Base-by-base conservation (phyloP, 2,113 vertebrate genomes). In the Istiophorus platypterus region DNA sequence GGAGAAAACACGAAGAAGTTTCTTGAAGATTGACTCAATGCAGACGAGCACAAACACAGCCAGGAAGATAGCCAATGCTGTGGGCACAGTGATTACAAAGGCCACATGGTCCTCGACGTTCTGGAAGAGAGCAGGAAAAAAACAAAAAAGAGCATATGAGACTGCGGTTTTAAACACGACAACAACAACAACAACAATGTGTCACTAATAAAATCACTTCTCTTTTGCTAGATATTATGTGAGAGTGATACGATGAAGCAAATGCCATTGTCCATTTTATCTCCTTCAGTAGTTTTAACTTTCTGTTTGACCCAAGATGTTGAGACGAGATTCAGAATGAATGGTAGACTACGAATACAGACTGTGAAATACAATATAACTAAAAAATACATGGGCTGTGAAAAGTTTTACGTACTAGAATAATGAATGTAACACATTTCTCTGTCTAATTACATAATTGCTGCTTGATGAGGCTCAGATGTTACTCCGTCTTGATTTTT, bases 11-110 rank as follows among this genome's bases (percentile, higher is more conserved):
- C 96, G 96, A 1, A 99, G 97, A 59, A 99, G 96, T 94, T 97
- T 99, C 95, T 97, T 98, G 90, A 99, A 99, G 76, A 99, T 92
- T 2, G 98, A 96, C 92, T 99, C 98, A 12, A 99, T 92, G 93
- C 98, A 99, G 88, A 97, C 98, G 5, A 99, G 97, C 75, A 99
- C 95, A 93, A 99, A 99, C 86, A 99, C 97, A 11, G 97, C 96
- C 20, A 99, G 96, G 96, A 99, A 99, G 85, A 99, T 98, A 4
- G 97, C 98, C 94, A 99, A 93, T 9, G 97, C 97, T 0, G 98
- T 99, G 73, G 98, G 97, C 72, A 99, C 97, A 2, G 98, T 99
- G 92, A 99, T 97, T 87, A 99, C 95, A 93, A 99, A 99, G 3
- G 97, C 97, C 91, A 98, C 93, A 0, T 99, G 98, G 84, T 99